Base-by-base conservation (phyloP, 2,888 invertebrate genomes). In the Fragum whitleyi region DNA sequence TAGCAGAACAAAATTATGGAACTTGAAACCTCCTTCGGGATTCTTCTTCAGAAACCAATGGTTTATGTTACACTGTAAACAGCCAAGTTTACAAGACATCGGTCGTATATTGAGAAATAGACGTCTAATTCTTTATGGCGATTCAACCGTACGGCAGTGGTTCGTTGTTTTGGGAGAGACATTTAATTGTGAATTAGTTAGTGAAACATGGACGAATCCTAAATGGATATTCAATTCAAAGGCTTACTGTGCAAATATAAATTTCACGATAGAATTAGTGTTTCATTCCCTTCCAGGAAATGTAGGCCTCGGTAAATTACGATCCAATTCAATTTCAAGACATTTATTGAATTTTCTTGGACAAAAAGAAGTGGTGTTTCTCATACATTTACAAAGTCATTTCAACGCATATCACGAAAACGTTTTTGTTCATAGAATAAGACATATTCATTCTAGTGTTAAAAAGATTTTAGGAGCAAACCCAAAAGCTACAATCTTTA, bases 121-220 rank as follows among this genome's bases (percentile, higher is more conserved):
- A 32, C 55, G 21, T 11, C n/a, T 70, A 7, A 21, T 70, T 3
- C 16, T 70, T 5, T 70, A 55, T 53, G 70, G 70, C 3, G 70
- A 70, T 28, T 70, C 70, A 6, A 70, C 70, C 6, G 51, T 32
- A n/a, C 2, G 53, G 9, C 70, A 70, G 55, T 70, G 70, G 70
- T 53, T 32, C n/a, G 23, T 32, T 19, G 55, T 32, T n/a, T 16
- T 70, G 2, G 3, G 11, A 16, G 23, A n/a, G 21, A 28, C 55
- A 32, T 70, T 55, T 21, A 26, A 70, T 9, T 70, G 70, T 32
- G 26, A 16, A 16, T n/a, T 42, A 6, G 23, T 21, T 6, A 67
- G 42, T 2, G 67, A 67, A 42, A n/a, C 2, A 14, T 67, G 67
- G 67, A 39, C 67, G 21, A 47, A 26, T 6, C 21, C 11, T 5